Evolutionary conservation across 2,113 vertebrate species (phyloP).

Genomic region (Sus scrofa): DNA sequence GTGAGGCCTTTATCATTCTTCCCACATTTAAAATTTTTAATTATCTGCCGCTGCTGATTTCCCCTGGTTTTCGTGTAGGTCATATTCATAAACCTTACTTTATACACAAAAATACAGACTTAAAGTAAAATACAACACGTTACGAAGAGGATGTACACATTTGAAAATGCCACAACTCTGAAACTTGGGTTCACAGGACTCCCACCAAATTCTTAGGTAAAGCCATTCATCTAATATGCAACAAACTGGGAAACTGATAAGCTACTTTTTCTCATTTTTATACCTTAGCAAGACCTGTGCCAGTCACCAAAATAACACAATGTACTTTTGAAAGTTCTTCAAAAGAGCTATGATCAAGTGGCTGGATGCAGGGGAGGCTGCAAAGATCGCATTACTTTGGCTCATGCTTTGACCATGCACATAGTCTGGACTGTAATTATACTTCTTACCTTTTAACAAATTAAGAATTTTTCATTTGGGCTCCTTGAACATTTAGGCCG

Average conservation of each 20-base stretch:
- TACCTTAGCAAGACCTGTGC: not conserved
- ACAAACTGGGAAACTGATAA: not conserved
- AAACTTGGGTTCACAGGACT: not conserved
- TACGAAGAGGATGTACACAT: not conserved
- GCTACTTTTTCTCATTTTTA: not conserved
- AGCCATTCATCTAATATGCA: not conserved
- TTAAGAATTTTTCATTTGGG: not conserved
- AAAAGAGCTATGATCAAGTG: not conserved
- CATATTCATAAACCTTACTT: not conserved
- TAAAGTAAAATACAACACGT: not conserved
- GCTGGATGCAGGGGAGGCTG: not conserved
- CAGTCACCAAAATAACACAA: slow-evolving; percentile 10
- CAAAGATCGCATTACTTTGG: not conserved
- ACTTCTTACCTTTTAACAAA: not conserved
- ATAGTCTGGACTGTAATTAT: not conserved
- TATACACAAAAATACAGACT: not conserved
- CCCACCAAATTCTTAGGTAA: not conserved
- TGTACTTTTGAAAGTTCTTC: slow-evolving; percentile 60
- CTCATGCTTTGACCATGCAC: not conserved
- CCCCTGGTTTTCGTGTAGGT: not conserved
- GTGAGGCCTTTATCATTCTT: not conserved
- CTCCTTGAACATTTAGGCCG: not conserved
- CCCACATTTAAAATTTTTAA: not conserved
- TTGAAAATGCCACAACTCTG: not conserved
- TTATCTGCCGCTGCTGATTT: not conserved